phyloP scores from a whole-genome alignment of 2,113 vertebrate species.

The Eupsittula cactorum region DNA sequence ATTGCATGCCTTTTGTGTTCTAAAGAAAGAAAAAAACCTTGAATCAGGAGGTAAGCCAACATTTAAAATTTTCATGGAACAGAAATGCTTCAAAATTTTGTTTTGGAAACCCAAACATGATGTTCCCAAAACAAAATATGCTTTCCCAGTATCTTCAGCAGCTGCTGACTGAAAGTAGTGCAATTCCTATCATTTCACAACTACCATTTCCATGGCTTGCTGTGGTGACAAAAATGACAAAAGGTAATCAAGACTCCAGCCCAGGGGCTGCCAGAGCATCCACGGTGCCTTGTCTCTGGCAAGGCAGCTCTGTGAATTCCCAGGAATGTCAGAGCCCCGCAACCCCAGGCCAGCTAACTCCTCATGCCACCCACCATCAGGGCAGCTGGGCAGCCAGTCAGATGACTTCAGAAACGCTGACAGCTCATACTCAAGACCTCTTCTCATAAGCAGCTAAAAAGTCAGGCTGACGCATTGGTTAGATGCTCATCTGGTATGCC shows the following conservation, averaged over 20 bases:
- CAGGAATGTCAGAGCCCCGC: not conserved
- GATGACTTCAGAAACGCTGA: not conserved
- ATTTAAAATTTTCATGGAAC: constrained; percentile 14
- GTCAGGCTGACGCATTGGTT: not conserved
- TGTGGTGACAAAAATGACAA: not conserved
- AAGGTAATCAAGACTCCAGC: not conserved
- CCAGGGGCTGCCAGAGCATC: not conserved
- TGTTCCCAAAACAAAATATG: constrained; percentile 44
- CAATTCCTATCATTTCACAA: not conserved
- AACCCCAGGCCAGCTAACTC: not conserved
- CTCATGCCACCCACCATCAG: rapidly evolving
- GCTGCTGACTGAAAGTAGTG: not conserved
- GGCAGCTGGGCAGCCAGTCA: not conserved
- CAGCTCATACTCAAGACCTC: not conserved
- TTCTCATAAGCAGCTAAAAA: not conserved
- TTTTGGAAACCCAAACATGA: constrained; percentile 52
- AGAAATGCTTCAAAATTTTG: constrained; percentile 38
- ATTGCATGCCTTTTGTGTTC: not conserved
- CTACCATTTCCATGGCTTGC: not conserved
- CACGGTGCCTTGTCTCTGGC: not conserved
- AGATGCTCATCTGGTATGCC: not conserved
- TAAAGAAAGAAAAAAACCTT: not conserved
- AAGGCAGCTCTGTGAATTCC: not conserved
- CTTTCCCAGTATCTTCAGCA: constrained; percentile 29
- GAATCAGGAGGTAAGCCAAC: constrained; percentile 2